A percentile compares a stretch with the other conserved stretches of the same genome.
These are phyloP conservation scores for Taenioides sp. DNA, from an alignment of 2,797 vertebrate genomes.

Conservation along the genomic window DNA sequence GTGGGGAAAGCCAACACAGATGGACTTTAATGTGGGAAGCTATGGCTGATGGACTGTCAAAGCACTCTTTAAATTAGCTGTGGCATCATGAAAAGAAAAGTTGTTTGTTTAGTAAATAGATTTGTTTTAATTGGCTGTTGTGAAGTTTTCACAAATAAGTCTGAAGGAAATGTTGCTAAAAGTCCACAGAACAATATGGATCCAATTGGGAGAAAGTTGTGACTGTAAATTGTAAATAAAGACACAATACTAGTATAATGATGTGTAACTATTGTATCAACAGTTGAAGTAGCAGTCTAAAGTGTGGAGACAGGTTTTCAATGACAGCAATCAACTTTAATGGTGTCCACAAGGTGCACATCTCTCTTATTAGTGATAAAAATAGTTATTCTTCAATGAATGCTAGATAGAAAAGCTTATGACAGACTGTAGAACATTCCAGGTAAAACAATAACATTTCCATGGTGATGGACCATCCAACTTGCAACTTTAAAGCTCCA, in stretches of 20 bases:
- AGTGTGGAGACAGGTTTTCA: neutral
- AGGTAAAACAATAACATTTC: too few relatives aligned
- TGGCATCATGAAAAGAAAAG: slow-evolving; percentile 39
- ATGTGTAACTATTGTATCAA: neutral
- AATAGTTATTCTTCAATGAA: too few relatives aligned
- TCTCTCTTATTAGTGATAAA: too few relatives aligned
- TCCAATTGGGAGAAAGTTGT: slow-evolving; percentile 3
- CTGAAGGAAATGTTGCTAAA: slow-evolving; percentile 23
- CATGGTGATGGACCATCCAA: too few relatives aligned
- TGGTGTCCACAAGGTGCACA: neutral
- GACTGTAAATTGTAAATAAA: neutral
- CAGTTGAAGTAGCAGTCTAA: neutral
- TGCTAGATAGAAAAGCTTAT: too few relatives aligned
- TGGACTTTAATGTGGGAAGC: slow-evolving; percentile 30
- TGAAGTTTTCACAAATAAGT: slow-evolving; percentile 46
- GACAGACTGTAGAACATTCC: too few relatives aligned
- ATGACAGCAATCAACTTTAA: neutral
- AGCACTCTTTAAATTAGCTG: slow-evolving; percentile 59
- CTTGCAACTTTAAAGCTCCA: too few relatives aligned
- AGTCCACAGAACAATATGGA: slow-evolving; percentile 5
- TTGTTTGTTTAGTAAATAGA: slow-evolving; percentile 49
- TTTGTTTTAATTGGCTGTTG: slow-evolving; percentile 62
- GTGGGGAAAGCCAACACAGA: slow-evolving; percentile 31
- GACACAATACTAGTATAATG: neutral
- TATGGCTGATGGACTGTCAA: slow-evolving; percentile 58